Conservation (phyloP, 2,797 vertebrate genomes). For the Enteromius anoplus region DNA sequence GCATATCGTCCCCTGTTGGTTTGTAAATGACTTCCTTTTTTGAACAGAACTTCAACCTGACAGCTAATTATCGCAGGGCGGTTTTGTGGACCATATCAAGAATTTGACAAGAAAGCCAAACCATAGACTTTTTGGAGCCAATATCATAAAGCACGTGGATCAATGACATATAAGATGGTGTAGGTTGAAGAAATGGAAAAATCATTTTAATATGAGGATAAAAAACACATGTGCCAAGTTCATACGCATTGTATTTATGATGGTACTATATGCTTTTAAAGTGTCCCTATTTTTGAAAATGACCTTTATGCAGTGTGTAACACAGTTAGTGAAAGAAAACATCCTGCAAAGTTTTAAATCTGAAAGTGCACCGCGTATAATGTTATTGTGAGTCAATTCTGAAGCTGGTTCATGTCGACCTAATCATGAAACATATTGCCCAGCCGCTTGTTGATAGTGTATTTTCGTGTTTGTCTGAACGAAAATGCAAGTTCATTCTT, state of each 20-base stretch:
- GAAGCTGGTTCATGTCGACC: too few species aligned
- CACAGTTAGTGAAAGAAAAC: too few species aligned
- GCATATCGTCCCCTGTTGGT: constrained; percentile 32
- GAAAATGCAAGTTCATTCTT: too few species aligned
- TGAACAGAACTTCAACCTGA: constrained; percentile 35
- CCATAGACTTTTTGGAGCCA: constrained; percentile 21
- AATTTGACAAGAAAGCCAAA: constrained; percentile 15
- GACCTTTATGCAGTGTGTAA: too few species aligned
- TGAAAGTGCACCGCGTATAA: too few species aligned
- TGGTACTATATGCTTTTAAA: background rate
- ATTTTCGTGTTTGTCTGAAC: too few species aligned
- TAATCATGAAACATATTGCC: too few species aligned
- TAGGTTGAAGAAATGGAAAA: constrained; percentile 11
- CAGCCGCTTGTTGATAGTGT: too few species aligned
- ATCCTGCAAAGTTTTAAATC: too few species aligned
- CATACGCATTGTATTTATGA: background rate
- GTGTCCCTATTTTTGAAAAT: too few species aligned
- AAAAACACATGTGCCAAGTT: constrained; percentile 2
- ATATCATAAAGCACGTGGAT: constrained; percentile 3
- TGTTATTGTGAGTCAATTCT: too few species aligned
- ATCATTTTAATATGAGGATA: background rate
- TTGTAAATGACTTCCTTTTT: constrained; percentile 56
- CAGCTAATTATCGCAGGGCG: constrained; percentile 31
- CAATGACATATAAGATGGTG: constrained; percentile 1
- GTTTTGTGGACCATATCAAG: constrained; percentile 26